Evolutionary conservation across 2,888 invertebrate species (phyloP), one percentile per base, ranked within the genome.

Genomic region (Philereme vetulata): DNA sequence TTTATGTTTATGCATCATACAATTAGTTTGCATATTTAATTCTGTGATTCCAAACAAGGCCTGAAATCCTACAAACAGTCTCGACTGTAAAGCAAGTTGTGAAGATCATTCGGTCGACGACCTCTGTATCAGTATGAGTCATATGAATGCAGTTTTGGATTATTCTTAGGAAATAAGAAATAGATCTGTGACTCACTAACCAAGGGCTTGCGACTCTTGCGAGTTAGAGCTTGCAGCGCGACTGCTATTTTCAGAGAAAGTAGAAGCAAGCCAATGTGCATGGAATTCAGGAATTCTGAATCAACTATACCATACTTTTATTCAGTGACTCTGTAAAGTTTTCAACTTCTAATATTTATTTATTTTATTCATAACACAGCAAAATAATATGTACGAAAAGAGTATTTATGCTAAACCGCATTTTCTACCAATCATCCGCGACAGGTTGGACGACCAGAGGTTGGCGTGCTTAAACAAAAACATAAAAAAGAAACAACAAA

Each of bases 111-210:
- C 70, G 88, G 85, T 87, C 89, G 78, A 78, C 71, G 86, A 75
- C 82, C 88, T 75, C 65, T 73, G 76, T 77, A 79, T 80, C 74
- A 78, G 80, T 76, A 77, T 86, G 88, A 85, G 82, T 87, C 88
- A 88, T 78, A 77, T 78, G 70, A 76, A 78, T 90, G 90, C 90
- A 90, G 86, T 90, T 90, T 88, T 86, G 82, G 78, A 85, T 79
- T 90, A 90, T 90, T 88, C 87, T 89, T 88, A 89, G 89, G 81
- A 85, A 88, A 85, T 88, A 86, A 86, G 81, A 88, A 88, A 88
- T 89, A 90, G 89, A 86, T 76, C 74, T 72, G 72, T 88, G 88
- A 89, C 71, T 90, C 88, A 89, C 82, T 80, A 80, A 77, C 83
- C 85, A 88, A 88, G 86, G 86, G 87, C 86, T 85, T 69, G 21